Evolutionary conservation across 92 coral and sea anemone species (phyloP), one percentile per base, ranked within the genome.

Genomic region (Porites cylindrica): DNA sequence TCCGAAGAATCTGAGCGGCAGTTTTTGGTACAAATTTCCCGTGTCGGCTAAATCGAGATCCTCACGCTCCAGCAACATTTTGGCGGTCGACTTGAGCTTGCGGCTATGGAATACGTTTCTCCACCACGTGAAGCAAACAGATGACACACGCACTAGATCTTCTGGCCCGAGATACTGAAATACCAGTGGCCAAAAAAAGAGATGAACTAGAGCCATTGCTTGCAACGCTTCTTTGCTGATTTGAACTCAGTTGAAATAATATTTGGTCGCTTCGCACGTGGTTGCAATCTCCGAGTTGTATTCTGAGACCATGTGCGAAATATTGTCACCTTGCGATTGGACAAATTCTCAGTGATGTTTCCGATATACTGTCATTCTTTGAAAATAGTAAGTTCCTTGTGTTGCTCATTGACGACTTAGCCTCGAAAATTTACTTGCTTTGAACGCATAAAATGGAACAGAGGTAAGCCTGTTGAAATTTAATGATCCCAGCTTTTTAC

Each of bases 1-100:
- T 21, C 50, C 66, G 32, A 76, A 76, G 80, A 76, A 76, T 56
- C 24, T 24, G 47, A 76, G 80, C 47, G 67, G 80, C 51, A 70
- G 51, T 76, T 75, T 75, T 63, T 53, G 67, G 18, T 76, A 24
- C 17, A 76, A 21, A 58, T 76, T 58, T 26, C 80, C 80, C 10
- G 68, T 76, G 67, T 76, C 67, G 23, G 60, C 62, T 51, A n/a
- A 51, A 51, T 75, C 79, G 24, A 75, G 6, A 51, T 10, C 64
- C 14, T 75, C 29, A 52, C 75, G 19, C 20, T 24, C 75, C 19
- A 70, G 75, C 51, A 70, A 70, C 75, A 70, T 70, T 70, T 70
- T 70, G 75, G 75, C 75, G 19, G 75, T 70, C 75, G 75, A 70
- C 52, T 70, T 64, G 69, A 4, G 20, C 52, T 70, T 64, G 69